Percentiles rank a stretch among this genome's conserved stretches.
Evolutionary conservation across 2,113 vertebrate genomes (phyloP).

Genomic region (Otus sunia): DNA sequence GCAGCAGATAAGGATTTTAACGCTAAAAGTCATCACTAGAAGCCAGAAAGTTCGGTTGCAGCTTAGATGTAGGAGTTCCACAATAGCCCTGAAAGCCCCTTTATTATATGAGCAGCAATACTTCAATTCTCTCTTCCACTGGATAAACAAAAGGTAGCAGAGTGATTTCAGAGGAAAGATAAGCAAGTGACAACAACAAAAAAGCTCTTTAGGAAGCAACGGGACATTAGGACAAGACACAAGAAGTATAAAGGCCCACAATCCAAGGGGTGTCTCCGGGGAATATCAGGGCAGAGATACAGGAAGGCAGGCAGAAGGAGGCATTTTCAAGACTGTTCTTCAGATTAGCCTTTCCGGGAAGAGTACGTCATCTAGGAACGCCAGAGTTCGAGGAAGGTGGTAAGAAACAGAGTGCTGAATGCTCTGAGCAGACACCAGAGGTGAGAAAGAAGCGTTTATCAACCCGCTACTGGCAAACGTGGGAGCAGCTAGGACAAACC

Average conservation of each 20-base stretch:
- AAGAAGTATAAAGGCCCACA: neutral
- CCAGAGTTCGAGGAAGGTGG: neutral
- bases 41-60: neutral
- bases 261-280: neutral
- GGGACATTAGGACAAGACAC: neutral
- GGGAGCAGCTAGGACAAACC: neutral
- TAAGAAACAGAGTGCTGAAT: neutral
- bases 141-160: neutral
- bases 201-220: neutral
- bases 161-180: neutral
- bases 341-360: neutral
- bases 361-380: neutral
- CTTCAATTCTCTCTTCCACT: neutral
- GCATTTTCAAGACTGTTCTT: neutral
- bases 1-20: neutral
- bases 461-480: fast-evolving
- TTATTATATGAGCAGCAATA: neutral
- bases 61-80: neutral
- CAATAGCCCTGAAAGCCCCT: neutral
- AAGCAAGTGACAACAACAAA: neutral
- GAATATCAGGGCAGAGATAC: neutral
- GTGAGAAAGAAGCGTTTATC: neutral
- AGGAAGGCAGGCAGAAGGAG: neutral
- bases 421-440: neutral
- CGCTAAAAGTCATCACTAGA: neutral